Conservation (phyloP, 2,888 invertebrate species). For the Drosophila antonietae region DNA sequence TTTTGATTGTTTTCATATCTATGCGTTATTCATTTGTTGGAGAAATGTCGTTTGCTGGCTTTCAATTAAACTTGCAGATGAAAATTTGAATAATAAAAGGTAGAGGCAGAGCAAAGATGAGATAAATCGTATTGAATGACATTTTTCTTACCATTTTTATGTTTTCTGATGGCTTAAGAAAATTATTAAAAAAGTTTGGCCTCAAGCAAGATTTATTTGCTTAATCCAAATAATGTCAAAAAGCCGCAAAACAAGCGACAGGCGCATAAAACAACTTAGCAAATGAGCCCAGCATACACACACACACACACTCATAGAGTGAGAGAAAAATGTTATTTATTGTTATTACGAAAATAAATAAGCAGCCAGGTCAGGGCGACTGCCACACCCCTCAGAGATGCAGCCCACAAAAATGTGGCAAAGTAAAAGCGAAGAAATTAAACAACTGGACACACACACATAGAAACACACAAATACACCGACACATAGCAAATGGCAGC, state of each 20-base stretch:
- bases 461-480: slow-evolving; percentile 21
- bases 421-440: slow-evolving; percentile 77
- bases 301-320: slow-evolving; percentile 13
- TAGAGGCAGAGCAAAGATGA: neutral
- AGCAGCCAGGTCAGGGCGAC: slow-evolving; percentile 56
- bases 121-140: neutral
- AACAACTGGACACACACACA: slow-evolving; percentile 64
- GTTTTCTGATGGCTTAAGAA: neutral
- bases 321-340: slow-evolving; percentile 78
- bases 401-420: slow-evolving; percentile 66
- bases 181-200: slow-evolving; percentile 50
- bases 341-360: slow-evolving; percentile 80
- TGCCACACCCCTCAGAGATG: slow-evolving; percentile 48
- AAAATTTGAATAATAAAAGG: slow-evolving; percentile 6
- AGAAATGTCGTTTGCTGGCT: slow-evolving; percentile 23
- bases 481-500: slow-evolving; percentile 50
- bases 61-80: slow-evolving; percentile 36
- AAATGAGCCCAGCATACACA: slow-evolving; percentile 61
- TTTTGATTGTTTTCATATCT: slow-evolving; percentile 5
- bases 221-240: slow-evolving; percentile 80
- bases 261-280: slow-evolving; percentile 77
- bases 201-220: slow-evolving; percentile 69
- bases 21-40: slow-evolving; percentile 9
- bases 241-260: slow-evolving; percentile 80
- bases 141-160: slow-evolving; percentile 5